Percentiles rank a stretch among this genome's conserved stretches.
These are phyloP conservation scores for Gymnothorax reevesii DNA, from an alignment of 2,797 vertebrate species.

Conservation along the genomic window DNA sequence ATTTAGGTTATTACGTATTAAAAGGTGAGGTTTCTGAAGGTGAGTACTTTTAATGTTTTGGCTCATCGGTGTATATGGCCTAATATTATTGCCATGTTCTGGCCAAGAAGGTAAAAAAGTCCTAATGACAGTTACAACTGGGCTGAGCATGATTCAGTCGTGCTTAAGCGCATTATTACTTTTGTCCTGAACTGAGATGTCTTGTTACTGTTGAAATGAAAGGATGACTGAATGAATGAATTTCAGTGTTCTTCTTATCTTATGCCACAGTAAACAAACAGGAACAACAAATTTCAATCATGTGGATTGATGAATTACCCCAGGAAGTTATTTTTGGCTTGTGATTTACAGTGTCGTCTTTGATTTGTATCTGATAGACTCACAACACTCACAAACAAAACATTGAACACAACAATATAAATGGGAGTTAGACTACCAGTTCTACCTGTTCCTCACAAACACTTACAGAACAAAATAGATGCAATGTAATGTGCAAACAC, in stretches of 20 bases:
- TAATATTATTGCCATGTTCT: neutral
- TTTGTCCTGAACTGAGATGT: slow-evolving; percentile 8
- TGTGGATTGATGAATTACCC: neutral
- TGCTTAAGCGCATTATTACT: neutral
- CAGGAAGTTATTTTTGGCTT: neutral
- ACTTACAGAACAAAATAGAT: neutral
- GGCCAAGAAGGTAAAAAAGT: neutral
- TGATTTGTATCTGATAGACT: neutral
- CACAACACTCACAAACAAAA: neutral
- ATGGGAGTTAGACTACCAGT: neutral
- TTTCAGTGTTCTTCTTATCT: neutral
- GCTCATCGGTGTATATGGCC: no score
- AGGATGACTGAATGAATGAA: neutral
- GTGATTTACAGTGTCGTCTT: neutral
- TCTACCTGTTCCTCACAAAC: neutral
- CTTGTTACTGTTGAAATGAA: neutral
- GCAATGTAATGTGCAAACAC: neutral
- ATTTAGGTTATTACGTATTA: no score
- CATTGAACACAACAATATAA: neutral
- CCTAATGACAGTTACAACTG: neutral
- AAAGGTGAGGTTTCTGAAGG: no score
- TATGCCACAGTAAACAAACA: neutral
- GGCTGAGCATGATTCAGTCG: neutral
- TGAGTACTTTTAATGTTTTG: no score
- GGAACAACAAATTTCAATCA: neutral